These are phyloP conservation scores for Onthophagus taurus DNA, from an alignment of 1,140 invertebrate species.

Conservation along the genomic window DNA sequence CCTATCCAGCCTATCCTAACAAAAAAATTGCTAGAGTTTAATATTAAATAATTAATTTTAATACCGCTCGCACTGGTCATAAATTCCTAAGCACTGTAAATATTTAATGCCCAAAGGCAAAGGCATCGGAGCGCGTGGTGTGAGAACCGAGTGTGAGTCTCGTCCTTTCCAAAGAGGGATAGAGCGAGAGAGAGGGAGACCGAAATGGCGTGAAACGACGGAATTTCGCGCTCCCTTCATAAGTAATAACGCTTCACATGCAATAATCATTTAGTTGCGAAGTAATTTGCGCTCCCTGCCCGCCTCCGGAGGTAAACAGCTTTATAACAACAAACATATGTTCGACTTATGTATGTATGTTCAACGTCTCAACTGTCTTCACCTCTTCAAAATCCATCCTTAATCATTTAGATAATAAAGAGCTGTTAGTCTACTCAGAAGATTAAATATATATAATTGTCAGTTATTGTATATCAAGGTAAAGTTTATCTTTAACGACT, in stretches of 20 bases:
- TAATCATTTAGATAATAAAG: no score
- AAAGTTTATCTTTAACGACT: no score
- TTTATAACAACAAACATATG: constrained; percentile 29
- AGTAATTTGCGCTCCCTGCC: constrained; percentile 29
- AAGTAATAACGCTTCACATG: constrained; percentile 35
- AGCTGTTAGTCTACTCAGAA: no score
- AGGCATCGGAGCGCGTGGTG: constrained; percentile 6
- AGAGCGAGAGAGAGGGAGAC: no score
- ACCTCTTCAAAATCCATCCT: no score
- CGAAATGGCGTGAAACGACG: constrained; percentile 15
- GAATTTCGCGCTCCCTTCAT: constrained; percentile 32
- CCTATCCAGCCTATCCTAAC: background rate
- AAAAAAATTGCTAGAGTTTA: constrained; percentile 33
- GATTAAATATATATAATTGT: no score
- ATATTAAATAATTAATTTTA: constrained; percentile 38
- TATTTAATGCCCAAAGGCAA: constrained; percentile 31
- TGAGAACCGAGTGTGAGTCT: constrained; percentile 1
- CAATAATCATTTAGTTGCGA: constrained; percentile 35
- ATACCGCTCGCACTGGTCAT: constrained; percentile 32
- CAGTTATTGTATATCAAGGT: no score
- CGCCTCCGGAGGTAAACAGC: constrained; percentile 26
- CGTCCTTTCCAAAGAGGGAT: background rate
- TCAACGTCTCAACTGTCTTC: no score
- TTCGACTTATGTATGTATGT: constrained; percentile 24
- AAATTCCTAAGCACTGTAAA: constrained; percentile 33